Conservation (phyloP, 2,888 invertebrate species). For the Nematopogon swammerdamellus region DNA sequence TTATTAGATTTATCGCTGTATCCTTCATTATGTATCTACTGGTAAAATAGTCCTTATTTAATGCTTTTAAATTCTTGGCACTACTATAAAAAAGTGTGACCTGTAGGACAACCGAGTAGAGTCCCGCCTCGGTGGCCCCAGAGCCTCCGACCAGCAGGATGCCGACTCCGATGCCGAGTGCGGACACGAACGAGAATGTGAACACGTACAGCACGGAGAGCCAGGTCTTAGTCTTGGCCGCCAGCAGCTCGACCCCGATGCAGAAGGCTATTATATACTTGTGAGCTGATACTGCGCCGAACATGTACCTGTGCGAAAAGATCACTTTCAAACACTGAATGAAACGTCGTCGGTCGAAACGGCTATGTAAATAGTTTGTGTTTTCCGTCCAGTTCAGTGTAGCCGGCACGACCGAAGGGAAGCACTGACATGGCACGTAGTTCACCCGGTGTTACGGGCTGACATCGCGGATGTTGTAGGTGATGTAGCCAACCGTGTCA, state of each 20-base stretch:
- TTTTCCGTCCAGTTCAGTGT: too few species aligned
- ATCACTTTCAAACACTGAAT: too few species aligned
- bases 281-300: slow-evolving; percentile 81
- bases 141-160: slow-evolving; percentile 62
- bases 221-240: slow-evolving; percentile 61
- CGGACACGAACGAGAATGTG: slow-evolving; percentile 77
- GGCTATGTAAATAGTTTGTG: too few species aligned
- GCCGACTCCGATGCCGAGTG: slow-evolving; percentile 74
- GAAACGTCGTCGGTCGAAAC: too few species aligned
- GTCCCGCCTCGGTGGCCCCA: slow-evolving; percentile 54
- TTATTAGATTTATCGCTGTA: too few species aligned
- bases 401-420: too few species aligned
- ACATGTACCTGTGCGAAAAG: slow-evolving; percentile 85
- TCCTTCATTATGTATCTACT: background rate
- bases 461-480: too few species aligned
- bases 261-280: slow-evolving; percentile 87
- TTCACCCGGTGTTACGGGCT: too few species aligned
- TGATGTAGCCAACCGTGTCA: too few species aligned
- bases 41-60: background rate
- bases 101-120: slow-evolving; percentile 69
- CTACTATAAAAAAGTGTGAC: too few species aligned
- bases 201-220: slow-evolving; percentile 67
- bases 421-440: too few species aligned
- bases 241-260: slow-evolving; percentile 78
- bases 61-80: slow-evolving; percentile 34